Evolutionary conservation across 2,113 vertebrate genomes (phyloP).

Genomic region (Dasypus novemcinctus): DNA sequence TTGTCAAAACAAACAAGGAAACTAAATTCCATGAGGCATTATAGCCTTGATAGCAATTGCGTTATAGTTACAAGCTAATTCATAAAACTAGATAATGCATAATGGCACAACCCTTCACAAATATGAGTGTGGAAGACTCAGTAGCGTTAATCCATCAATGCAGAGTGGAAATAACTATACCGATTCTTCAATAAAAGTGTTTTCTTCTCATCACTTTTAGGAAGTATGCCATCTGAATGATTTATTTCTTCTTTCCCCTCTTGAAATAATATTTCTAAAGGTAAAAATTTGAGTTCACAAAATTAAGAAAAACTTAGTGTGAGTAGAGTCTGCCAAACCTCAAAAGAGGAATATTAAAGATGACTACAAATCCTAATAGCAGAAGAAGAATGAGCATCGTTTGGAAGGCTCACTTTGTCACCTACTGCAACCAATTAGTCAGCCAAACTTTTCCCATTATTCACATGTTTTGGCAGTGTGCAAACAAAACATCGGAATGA

Average conservation of each 20-base stretch:
- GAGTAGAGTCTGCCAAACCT: constrained; percentile 2
- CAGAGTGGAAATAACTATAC: constrained; percentile 58
- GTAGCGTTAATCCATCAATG: constrained; percentile 53
- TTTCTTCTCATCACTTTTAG: constrained; percentile 62
- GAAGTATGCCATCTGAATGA: constrained; percentile 62
- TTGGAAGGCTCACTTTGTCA: background rate
- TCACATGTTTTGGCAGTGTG: background rate
- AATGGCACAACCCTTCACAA: constrained; percentile 49
- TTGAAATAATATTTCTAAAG: constrained; percentile 48
- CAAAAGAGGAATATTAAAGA: constrained; percentile 16
- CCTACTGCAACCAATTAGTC: background rate
- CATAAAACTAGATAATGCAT: constrained; percentile 69
- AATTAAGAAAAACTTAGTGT: constrained; percentile 50
- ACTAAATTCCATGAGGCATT: constrained; percentile 65
- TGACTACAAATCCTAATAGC: background rate
- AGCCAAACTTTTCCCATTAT: background rate
- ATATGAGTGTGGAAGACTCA: background rate
- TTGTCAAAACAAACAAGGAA: constrained; percentile 78
- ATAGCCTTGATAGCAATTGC: constrained; percentile 66
- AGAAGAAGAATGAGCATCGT: background rate
- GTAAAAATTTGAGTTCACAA: constrained; percentile 37
- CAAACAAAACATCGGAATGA: constrained; percentile 42
- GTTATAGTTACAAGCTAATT: constrained; percentile 77
- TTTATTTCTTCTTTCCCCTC: constrained; percentile 8
- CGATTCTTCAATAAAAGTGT: constrained; percentile 60